Evolutionary conservation across 2,113 vertebrate genomes (phyloP).

Genomic region (Opisthocomus hoazin): DNA sequence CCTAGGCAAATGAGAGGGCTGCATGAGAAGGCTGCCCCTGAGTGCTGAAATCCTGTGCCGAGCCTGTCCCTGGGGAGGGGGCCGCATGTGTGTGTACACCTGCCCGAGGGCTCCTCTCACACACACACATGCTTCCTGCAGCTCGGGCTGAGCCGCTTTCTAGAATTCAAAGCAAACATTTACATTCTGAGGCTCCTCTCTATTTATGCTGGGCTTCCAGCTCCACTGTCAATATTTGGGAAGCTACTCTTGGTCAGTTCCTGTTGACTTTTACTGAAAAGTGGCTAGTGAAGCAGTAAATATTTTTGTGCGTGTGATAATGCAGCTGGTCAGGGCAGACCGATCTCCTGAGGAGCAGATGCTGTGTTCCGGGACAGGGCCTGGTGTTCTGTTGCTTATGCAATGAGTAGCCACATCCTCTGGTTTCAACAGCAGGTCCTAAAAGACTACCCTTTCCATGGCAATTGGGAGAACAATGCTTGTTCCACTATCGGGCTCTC

Average conservation of each 20-base stretch:
- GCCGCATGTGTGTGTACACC: neutral
- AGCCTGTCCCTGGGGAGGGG: neutral
- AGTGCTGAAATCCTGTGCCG: neutral
- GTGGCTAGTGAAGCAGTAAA: conserved; percentile 32
- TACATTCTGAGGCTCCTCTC: conserved; percentile 53
- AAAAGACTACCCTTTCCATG: neutral
- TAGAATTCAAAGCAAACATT: conserved; percentile 44
- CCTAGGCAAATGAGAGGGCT: neutral
- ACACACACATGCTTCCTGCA: neutral
- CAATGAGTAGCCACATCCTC: neutral
- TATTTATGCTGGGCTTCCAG: conserved; percentile 39
- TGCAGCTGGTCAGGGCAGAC: conserved; percentile 25
- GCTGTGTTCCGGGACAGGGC: neutral
- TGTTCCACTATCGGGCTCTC: neutral
- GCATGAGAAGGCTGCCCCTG: neutral
- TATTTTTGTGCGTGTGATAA: conserved; percentile 5
- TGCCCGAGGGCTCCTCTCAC: neutral
- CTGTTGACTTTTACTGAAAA: conserved; percentile 55
- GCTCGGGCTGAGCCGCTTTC: neutral
- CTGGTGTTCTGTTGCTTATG: neutral
- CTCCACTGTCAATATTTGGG: conserved; percentile 39
- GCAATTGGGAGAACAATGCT: neutral
- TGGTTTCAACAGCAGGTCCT: neutral
- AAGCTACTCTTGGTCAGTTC: conserved; percentile 34
- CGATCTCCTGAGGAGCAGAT: neutral